Percentiles rank a stretch among this genome's conserved stretches.
Evolutionary conservation across 2,888 invertebrate species (phyloP).

Genomic region (Volucella bombylans): DNA sequence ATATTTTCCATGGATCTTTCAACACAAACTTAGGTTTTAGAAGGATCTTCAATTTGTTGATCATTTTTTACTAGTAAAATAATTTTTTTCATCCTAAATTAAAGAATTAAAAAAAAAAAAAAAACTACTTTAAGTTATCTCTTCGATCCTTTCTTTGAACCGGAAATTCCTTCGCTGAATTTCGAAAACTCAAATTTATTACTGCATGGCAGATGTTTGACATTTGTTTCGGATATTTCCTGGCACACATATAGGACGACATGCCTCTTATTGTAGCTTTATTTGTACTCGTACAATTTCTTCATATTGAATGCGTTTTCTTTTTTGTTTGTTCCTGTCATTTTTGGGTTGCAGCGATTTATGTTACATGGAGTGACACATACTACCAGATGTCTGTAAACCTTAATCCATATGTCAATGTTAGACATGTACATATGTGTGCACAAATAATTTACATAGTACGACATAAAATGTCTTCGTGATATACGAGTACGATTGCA

Average conservation of each 20-base stretch:
- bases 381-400: slow-evolving; percentile 60
- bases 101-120: too few relatives aligned
- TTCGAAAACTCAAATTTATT: slow-evolving; percentile 59
- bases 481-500: too few relatives aligned
- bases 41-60: too few relatives aligned
- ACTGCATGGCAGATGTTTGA: slow-evolving; percentile 70
- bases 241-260: slow-evolving; percentile 31
- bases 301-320: slow-evolving; percentile 5
- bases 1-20: too few relatives aligned
- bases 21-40: too few relatives aligned
- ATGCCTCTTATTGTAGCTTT: slow-evolving; percentile 25
- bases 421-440: too few relatives aligned
- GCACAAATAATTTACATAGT: too few relatives aligned
- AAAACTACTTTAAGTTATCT: slow-evolving; percentile 26
- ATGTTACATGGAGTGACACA: slow-evolving; percentile 53
- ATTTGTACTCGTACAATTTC: slow-evolving; percentile 12
- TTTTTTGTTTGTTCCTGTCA: slow-evolving; percentile 49
- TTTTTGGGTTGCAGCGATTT: slow-evolving; percentile 52
- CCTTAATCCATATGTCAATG: slow-evolving; percentile 56
- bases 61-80: too few relatives aligned
- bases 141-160: slow-evolving; percentile 25
- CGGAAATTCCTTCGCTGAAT: slow-evolving; percentile 48
- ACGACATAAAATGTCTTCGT: too few relatives aligned
- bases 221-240: slow-evolving; percentile 68
- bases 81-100: too few relatives aligned